A percentile compares a stretch with the other conserved stretches of the same genome.
phyloP scores from a whole-genome alignment of 37 sponge, comb jelly and placozoan species.

The Bolinopsis microptera region DNA sequence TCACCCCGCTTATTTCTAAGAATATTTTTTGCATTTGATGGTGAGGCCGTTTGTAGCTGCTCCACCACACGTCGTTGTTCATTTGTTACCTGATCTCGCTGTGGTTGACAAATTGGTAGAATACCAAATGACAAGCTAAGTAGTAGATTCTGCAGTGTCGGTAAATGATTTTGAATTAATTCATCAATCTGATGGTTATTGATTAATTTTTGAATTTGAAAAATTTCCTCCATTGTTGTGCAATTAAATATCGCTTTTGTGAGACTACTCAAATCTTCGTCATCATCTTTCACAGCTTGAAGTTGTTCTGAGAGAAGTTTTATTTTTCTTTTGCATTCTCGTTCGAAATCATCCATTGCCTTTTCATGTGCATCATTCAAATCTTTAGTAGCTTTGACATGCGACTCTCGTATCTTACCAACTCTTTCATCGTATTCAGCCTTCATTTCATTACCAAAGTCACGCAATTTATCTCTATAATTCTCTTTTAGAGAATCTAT shows the following conservation, averaged over 20 bases:
- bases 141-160: not conserved
- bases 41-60: not conserved
- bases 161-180: not conserved
- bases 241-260: slow-evolving; percentile 10
- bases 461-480: not conserved
- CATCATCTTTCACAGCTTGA: not conserved
- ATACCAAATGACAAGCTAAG: not conserved
- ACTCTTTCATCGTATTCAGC: not conserved
- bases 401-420: not conserved
- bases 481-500: not conserved
- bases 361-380: not conserved
- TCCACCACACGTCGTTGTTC: not conserved
- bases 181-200: not conserved
- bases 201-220: not conserved
- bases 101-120: slow-evolving; percentile 24
- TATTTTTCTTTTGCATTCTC: not conserved
- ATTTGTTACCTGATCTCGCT: not conserved
- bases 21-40: not conserved
- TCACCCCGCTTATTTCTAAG: not conserved
- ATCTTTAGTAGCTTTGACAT: not conserved
- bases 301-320: not conserved
- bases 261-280: not conserved
- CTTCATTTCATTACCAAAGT: not conserved
- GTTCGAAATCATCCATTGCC: not conserved
- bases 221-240: not conserved